Base-by-base conservation (phyloP, 2,888 invertebrate species). In the Catocala sponsa region DNA sequence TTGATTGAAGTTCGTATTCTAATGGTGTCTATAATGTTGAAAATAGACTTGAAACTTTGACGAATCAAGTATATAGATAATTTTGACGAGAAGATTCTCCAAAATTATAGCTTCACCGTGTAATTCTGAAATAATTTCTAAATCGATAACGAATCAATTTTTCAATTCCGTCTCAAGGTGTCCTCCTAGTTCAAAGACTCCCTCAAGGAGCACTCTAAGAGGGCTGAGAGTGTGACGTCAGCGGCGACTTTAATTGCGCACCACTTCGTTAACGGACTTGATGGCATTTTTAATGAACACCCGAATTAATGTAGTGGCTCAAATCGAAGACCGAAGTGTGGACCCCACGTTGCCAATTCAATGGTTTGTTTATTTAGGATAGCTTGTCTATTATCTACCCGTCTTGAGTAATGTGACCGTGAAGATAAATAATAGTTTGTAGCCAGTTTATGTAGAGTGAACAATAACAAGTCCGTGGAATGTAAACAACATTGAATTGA, bases 271-370 rank as follows among this genome's bases (percentile, higher is more conserved):
- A 94, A 91, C 91, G 87, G 89, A 87, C 88, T 91, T 94, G 92
- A 94, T 94, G 92, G 94, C 94, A 94, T 94, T 94, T 94, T 94
- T 94, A 94, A 94, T 94, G 94, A 94, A 94, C 92, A 87, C 90
- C 84, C 88, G 94, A 94, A 90, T 94, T 94, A 94, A 94, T 94
- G 94, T 94, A 94, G 94, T 94, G 93, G 92, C 90, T 68, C 87
- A 90, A 91, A 92, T 93, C 89, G 92, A 91, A 91, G 87, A 91
- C 90, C 91, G 90, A 91, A 93, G 90, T 87, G 89, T 86, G 89
- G 86, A 87, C 87, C 82, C 87, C 59, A 64, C 65, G 70, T 68
- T 78, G 77, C 72, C 84, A 82, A 86, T 88, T 82, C 84, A 80
- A 63, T 78, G 85, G 84, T 84, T 79, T 90, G 91, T 92, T 94